A percentile compares a stretch with the other conserved stretches of the same genome.
Conservation (phyloP, 1,140 invertebrate genomes). For the Sminthurinus signatus region DNA sequence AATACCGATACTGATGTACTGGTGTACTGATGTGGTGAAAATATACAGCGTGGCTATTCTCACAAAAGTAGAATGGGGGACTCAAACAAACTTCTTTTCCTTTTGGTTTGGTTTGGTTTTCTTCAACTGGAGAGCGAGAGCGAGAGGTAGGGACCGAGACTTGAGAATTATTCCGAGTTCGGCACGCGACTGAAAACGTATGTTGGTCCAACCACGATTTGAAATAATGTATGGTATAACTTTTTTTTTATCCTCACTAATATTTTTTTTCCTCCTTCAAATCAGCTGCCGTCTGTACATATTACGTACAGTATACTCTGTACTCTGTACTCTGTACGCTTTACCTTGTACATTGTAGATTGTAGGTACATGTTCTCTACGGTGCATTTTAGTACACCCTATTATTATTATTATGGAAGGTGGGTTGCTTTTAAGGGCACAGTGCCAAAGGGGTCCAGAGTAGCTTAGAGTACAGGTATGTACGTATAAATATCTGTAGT, state of each 20-base stretch:
- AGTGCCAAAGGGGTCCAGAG: too few relatives aligned
- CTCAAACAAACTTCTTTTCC: too few relatives aligned
- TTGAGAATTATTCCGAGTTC: conserved; percentile 21
- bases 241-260: conserved; percentile 10
- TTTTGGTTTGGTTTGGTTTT: neutral
- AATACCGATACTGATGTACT: too few relatives aligned
- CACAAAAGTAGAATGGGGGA: neutral
- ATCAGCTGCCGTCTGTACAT: conserved; percentile 36
- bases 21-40: too few relatives aligned
- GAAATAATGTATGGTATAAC: conserved; percentile 20
- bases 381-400: neutral
- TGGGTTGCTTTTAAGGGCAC: too few relatives aligned
- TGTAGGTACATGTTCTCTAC: too few relatives aligned
- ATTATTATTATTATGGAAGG: too few relatives aligned
- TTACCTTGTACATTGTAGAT: too few relatives aligned
- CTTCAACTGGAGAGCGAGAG: neutral
- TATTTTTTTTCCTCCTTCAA: conserved; percentile 13
- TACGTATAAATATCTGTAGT: too few relatives aligned
- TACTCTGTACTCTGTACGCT: too few relatives aligned
- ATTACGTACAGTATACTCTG: too few relatives aligned
- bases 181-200: conserved; percentile 35
- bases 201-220: conserved; percentile 14
- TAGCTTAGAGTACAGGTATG: too few relatives aligned
- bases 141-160: conserved; percentile 7
- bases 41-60: neutral